Conservation (phyloP, 2,113 vertebrate genomes). For the Anarhynchus alexandrinus region DNA sequence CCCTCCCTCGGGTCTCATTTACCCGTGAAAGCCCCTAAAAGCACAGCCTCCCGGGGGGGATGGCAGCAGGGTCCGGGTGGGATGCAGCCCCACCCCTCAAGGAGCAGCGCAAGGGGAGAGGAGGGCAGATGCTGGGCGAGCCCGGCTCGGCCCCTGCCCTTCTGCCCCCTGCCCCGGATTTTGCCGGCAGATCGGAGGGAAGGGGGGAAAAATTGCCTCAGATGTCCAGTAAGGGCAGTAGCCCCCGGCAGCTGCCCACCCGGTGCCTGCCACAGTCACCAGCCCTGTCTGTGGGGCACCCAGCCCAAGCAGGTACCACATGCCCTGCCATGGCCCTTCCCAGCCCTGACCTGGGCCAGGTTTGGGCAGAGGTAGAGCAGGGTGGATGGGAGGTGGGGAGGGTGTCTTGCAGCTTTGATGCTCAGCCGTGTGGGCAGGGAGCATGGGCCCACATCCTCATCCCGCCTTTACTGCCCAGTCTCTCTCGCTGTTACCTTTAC, state of each 20-base stretch:
- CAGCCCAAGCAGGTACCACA: neutral
- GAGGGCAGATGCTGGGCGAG: neutral
- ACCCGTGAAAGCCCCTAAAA: neutral
- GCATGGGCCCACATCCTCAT: neutral
- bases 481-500: neutral
- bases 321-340: neutral
- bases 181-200: neutral
- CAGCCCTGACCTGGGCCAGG: neutral
- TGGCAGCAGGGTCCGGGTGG: neutral
- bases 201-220: neutral
- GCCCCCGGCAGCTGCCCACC: rapidly evolving
- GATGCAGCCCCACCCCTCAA: neutral
- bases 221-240: neutral
- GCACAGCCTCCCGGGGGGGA: rapidly evolving
- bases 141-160: neutral
- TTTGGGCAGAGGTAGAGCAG: neutral
- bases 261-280: neutral
- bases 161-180: rapidly evolving
- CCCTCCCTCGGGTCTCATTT: neutral
- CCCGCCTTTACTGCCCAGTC: neutral
- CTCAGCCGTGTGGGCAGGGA: neutral
- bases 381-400: neutral
- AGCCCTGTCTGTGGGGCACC: neutral
- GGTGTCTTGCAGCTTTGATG: neutral
- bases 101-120: neutral